A percentile compares a stretch with the other conserved stretches of the same genome.
Evolutionary conservation across 2,888 invertebrate species (phyloP).

Genomic region (Lacanobia wlatinum): DNA sequence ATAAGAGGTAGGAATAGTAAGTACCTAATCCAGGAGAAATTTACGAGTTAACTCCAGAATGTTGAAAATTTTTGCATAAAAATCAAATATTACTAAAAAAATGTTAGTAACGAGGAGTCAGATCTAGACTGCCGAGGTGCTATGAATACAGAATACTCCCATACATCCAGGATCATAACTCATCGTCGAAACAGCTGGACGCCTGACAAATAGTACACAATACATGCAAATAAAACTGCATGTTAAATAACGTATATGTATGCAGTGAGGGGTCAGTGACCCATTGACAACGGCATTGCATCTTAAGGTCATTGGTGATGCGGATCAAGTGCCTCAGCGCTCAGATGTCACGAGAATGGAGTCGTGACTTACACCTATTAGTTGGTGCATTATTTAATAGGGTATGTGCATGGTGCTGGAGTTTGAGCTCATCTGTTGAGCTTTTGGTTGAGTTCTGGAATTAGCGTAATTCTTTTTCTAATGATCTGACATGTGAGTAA

Average conservation of each 20-base stretch:
- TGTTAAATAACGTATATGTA: constrained; percentile 41
- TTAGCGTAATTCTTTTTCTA: neutral
- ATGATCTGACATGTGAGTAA: too few species aligned
- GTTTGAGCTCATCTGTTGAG: neutral
- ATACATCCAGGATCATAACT: constrained; percentile 23
- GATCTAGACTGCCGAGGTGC: too few species aligned
- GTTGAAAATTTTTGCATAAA: too few species aligned
- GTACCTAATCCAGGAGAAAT: too few species aligned
- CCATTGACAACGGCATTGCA: constrained; percentile 57
- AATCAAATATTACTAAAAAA: too few species aligned
- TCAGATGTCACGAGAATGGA: constrained; percentile 56
- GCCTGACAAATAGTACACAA: constrained; percentile 17
- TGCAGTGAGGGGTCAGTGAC: constrained; percentile 39
- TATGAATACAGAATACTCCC: neutral
- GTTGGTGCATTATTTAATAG: constrained; percentile 26
- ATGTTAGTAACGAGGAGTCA: too few species aligned
- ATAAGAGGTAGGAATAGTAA: too few species aligned
- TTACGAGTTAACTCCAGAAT: too few species aligned
- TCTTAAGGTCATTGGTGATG: constrained; percentile 66
- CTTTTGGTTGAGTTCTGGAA: neutral
- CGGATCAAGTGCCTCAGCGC: constrained; percentile 35
- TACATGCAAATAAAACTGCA: constrained; percentile 40
- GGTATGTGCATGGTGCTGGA: neutral
- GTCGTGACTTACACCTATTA: constrained; percentile 56
- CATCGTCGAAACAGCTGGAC: constrained; percentile 14